Conservation (phyloP, 1,140 invertebrate genomes). For the Drosophila oshimai region DNA sequence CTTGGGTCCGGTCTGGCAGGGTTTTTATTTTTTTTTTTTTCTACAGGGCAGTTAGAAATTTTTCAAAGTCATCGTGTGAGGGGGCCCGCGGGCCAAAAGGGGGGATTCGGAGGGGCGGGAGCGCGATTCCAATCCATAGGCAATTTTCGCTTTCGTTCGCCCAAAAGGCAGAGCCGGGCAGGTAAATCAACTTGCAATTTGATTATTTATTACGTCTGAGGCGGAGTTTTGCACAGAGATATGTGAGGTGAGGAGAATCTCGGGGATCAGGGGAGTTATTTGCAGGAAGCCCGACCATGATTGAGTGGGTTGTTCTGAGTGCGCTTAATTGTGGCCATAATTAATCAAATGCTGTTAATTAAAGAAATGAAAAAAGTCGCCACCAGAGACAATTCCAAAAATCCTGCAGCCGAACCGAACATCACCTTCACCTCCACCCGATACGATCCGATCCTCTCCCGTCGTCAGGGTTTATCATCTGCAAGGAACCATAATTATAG, state of each 20-base stretch:
- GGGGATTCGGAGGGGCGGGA: neutral
- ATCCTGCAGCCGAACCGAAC: neutral
- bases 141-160: conserved; percentile 73
- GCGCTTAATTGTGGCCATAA: conserved; percentile 54
- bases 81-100: conserved; percentile 29
- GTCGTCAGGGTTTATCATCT: neutral
- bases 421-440: too few species aligned
- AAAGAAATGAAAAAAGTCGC: conserved; percentile 34
- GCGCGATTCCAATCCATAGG: conserved; percentile 53
- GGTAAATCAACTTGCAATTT: conserved; percentile 72
- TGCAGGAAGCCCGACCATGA: conserved; percentile 51
- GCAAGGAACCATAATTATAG: conserved; percentile 29
- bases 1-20: conserved; percentile 21
- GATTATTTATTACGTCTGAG: conserved; percentile 68
- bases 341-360: conserved; percentile 76
- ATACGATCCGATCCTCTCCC: neutral
- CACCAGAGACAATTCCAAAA: conserved; percentile 6
- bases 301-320: conserved; percentile 61
- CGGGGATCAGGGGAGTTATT: conserved; percentile 11
- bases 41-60: conserved; percentile 61
- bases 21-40: neutral
- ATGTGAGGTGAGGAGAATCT: neutral
- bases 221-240: conserved; percentile 42
- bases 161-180: conserved; percentile 40
- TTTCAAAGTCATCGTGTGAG: conserved; percentile 72